phyloP scores from a whole-genome alignment of 2,888 invertebrate genomes.

The Tanytarsus gracilentus region DNA sequence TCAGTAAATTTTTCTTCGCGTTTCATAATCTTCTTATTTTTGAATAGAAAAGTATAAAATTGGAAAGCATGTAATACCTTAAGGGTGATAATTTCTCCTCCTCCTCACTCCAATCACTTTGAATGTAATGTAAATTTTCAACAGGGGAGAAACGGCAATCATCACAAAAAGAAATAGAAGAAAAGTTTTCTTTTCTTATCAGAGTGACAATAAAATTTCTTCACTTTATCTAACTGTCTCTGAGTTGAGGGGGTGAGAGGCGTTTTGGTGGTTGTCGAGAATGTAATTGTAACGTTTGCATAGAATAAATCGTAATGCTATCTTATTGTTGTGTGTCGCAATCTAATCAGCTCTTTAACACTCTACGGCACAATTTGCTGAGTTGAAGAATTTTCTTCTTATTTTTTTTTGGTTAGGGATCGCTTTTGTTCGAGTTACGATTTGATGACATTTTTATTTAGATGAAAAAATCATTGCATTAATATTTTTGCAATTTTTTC shows the following conservation, averaged over 20 bases:
- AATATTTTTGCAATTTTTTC: too few species aligned
- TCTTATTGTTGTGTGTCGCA: conserved; percentile 5
- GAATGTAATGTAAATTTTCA: too few species aligned
- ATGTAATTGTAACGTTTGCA: conserved; percentile 5
- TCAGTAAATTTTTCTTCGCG: background rate
- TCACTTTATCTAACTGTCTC: too few species aligned
- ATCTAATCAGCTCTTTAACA: conserved; percentile 15
- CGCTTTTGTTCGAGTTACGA: background rate
- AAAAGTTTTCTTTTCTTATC: too few species aligned
- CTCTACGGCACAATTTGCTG: conserved; percentile 18
- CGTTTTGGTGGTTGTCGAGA: background rate
- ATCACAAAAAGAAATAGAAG: too few species aligned
- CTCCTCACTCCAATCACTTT: too few species aligned
- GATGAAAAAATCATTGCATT: too few species aligned
- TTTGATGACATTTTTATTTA: background rate
- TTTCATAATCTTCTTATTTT: background rate
- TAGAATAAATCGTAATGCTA: conserved; percentile 19
- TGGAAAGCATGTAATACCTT: conserved; percentile 6
- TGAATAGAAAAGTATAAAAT: background rate
- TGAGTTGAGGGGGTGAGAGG: too few species aligned
- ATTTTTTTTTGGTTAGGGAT: background rate
- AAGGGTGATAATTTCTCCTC: background rate
- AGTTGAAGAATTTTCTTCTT: conserved; percentile 5
- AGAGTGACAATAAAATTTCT: too few species aligned
- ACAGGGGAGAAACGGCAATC: too few species aligned